phyloP scores from a whole-genome alignment of 1,140 invertebrate species.

The Zaprionus vittiger region DNA sequence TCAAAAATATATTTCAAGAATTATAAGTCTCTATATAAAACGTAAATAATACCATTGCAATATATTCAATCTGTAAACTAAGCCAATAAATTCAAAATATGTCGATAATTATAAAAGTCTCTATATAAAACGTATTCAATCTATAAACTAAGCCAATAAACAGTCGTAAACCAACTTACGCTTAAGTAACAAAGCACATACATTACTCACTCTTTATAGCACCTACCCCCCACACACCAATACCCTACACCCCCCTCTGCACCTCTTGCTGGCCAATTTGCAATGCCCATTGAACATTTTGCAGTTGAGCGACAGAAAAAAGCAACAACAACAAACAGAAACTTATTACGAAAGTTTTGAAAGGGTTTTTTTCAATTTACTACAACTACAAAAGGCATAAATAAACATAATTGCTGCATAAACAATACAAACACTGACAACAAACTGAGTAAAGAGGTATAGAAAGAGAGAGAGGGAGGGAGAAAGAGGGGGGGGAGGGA shows the following conservation, averaged over 20 bases:
- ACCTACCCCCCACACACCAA: background rate
- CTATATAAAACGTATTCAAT: background rate
- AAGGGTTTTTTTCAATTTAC: conserved; percentile 47
- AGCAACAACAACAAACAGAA: conserved; percentile 12
- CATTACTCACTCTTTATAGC: conserved; percentile 9
- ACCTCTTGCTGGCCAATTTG: conserved; percentile 16
- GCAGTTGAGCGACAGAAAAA: conserved; percentile 28
- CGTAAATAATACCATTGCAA: no score
- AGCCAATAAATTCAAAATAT: background rate
- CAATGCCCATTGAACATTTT: conserved; percentile 23
- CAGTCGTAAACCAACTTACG: background rate
- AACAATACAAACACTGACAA: conserved; percentile 47
- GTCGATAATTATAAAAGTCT: background rate
- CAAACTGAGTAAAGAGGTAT: background rate
- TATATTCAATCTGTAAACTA: background rate
- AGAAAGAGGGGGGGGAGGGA: background rate
- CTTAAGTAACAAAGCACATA: background rate
- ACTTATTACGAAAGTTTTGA: conserved; percentile 38
- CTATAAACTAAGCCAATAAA: background rate
- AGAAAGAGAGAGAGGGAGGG: background rate
- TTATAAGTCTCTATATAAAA: background rate
- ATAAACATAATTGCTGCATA: conserved; percentile 61
- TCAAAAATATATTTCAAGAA: background rate
- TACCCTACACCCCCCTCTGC: background rate
- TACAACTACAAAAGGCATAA: conserved; percentile 55